A percentile compares a stretch with the other conserved stretches of the same genome.
These are phyloP conservation scores for Bos javanicus DNA, from an alignment of 2,113 vertebrate genomes.

Conservation along the genomic window DNA sequence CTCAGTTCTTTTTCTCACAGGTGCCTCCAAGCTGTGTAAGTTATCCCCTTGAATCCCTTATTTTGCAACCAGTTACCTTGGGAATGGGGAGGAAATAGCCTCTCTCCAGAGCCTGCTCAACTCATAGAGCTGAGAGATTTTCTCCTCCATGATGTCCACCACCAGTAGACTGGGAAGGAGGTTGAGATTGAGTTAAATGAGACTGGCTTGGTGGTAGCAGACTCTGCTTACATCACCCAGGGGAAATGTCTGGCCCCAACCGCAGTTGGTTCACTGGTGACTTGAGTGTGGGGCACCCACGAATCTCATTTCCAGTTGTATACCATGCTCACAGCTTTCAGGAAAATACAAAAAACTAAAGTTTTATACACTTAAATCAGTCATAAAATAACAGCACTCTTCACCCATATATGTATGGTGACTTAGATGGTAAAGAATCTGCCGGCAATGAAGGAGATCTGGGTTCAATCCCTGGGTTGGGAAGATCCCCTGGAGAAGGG, in stretches of 20 bases:
- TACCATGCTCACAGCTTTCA: neutral
- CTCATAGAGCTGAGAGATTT: neutral
- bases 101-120: neutral
- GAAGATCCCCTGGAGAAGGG: neutral
- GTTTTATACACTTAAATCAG: neutral
- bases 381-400: neutral
- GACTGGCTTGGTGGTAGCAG: neutral
- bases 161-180: neutral
- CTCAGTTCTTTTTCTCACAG: neutral
- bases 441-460: neutral
- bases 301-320: neutral
- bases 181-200: neutral
- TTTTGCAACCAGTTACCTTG: neutral
- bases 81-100: neutral
- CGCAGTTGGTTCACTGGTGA: neutral
- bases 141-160: neutral
- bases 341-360: neutral
- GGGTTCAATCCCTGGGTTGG: neutral
- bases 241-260: fast-evolving
- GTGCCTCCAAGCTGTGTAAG: fast-evolving
- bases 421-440: neutral
- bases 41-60: fast-evolving
- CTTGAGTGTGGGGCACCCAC: neutral
- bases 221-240: neutral
- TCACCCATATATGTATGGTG: neutral